These are phyloP conservation scores for Megaceryle maxima DNA, from an alignment of 2,113 vertebrate species.

Conservation along the genomic window DNA sequence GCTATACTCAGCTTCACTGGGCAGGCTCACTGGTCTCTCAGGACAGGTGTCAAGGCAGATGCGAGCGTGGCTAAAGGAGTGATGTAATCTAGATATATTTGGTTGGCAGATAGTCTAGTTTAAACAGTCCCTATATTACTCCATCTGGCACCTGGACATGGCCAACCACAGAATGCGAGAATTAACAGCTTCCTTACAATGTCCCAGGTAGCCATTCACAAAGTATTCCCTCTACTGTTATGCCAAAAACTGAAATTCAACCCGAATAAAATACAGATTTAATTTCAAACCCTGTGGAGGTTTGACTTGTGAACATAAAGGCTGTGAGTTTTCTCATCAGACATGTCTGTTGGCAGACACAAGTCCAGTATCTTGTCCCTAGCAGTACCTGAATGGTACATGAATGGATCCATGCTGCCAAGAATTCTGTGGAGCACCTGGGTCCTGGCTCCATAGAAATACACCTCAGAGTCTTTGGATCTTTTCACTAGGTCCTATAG, in stretches of 20 bases:
- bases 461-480: not conserved
- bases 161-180: not conserved
- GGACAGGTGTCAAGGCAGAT: not conserved
- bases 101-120: not conserved
- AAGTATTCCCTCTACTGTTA: not conserved
- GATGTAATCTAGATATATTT: not conserved
- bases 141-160: not conserved
- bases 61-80: not conserved
- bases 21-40: not conserved
- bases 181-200: not conserved
- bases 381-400: not conserved
- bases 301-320: not conserved
- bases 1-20: not conserved
- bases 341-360: not conserved
- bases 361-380: not conserved
- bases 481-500: not conserved
- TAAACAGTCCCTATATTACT: not conserved
- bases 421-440: not conserved
- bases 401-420: not conserved
- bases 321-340: not conserved
- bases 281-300: not conserved
- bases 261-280: not conserved
- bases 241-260: not conserved
- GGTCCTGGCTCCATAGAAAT: not conserved
- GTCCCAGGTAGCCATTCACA: not conserved